A percentile compares a stretch with the other conserved stretches of the same genome.
Evolutionary conservation across 1,140 invertebrate species (phyloP).

Genomic region (Cydia strobilella): DNA sequence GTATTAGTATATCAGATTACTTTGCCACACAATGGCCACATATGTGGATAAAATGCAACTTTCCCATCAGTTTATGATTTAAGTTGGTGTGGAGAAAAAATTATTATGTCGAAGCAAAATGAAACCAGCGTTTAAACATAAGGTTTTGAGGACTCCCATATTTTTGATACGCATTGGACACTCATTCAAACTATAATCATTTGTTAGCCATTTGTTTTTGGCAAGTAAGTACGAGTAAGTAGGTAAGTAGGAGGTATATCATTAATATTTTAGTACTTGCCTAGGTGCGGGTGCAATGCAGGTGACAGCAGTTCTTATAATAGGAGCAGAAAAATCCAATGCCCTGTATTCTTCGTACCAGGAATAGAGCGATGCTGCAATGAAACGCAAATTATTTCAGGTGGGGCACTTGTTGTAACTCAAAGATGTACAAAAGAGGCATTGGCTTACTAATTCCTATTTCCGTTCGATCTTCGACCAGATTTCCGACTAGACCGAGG

Average conservation of each 20-base stretch:
- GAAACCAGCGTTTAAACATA: no score
- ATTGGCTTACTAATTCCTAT: constrained; percentile 77
- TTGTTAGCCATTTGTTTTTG: no score
- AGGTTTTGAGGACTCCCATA: no score
- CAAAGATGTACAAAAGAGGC: neutral
- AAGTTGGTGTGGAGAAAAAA: no score
- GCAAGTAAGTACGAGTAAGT: no score
- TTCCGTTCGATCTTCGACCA: constrained; percentile 81
- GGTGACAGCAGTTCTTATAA: constrained; percentile 81
- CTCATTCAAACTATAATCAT: no score
- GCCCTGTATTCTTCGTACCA: constrained; percentile 81
- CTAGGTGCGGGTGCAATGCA: constrained; percentile 81
- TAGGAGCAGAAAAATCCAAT: constrained; percentile 80
- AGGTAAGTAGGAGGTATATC: neutral
- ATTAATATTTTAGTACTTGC: constrained; percentile 45
- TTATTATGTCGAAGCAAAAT: no score
- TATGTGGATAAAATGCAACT: no score
- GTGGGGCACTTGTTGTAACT: neutral
- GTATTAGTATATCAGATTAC: no score
- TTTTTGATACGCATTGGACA: no score
- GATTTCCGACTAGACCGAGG: constrained; percentile 81
- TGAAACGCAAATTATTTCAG: neutral
- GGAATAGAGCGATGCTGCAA: constrained; percentile 80
- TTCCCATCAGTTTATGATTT: no score
- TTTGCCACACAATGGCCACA: no score